Base-by-base conservation (phyloP, 2,113 vertebrate species). In the Amphiprion ocellaris region DNA sequence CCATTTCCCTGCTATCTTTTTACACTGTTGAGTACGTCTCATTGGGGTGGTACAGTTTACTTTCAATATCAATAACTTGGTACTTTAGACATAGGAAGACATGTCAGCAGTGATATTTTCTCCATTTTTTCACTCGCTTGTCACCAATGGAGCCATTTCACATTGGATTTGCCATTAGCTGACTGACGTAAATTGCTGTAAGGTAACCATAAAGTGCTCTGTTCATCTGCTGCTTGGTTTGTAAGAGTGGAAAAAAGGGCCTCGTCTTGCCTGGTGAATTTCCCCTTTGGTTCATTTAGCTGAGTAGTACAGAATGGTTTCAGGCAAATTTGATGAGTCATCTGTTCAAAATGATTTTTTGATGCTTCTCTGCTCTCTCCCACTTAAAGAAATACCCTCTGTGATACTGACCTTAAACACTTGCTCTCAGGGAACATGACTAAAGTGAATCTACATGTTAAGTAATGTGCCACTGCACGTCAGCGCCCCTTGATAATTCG, bases 281-380 rank as follows among this genome's bases (percentile, higher is more conserved):
- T 61, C 33, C 30, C 70, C 52, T 58, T 56, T 72, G 39, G 65
- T 85, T 77, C 69, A 79, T 87, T 89, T 82, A 80, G 61, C 72
- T 53, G 74, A 84, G 74, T 68, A 68, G 28, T 47, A 69, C 47
- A 72, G 37, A 72, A 75, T 53, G 60, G 59, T 59, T 69, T 63
- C 41, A 28, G 74, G 76, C 60, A 79, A 60, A 82, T 77, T 49
- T 77, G 46, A 84, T 74, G 65, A 77, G 60, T 85, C 80, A 76
- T 79, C 46, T 17, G 53, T 69, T 78, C 16, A 30, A 61, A 84
- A 73, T 72, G 12, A 66, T 77, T 71, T 74, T 77, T 64, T 70
- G 10, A 74, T 71, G 64, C 39, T 11, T 58, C 24, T 68, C 8
- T 2, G 5, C 66, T 59, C 21, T 67, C 54, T 69, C 61, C 54